Base-by-base conservation (phyloP, 1,140 invertebrate species). In the Drosophila virilis region DNA sequence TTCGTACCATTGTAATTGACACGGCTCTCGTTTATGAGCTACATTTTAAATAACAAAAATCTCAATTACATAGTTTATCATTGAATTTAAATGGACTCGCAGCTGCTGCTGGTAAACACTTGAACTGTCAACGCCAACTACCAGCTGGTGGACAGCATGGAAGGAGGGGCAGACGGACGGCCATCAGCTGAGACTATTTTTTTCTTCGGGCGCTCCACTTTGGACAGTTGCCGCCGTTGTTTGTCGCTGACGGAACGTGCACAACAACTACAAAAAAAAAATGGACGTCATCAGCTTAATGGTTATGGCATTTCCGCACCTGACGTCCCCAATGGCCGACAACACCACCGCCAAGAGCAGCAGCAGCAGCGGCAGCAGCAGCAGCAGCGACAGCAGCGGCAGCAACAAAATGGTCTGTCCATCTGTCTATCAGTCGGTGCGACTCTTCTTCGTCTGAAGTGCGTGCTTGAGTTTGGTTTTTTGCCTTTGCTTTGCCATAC, bases 391-490 rank as follows among this genome's bases (percentile, higher is more conserved):
- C 40, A 15, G 15, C 33, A 17, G 38, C 40, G 17, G n/a, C 65
- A 81, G 50, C 74, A 71, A 62, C 60, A 74, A 80, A 78, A 84
- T 77, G 67, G 74, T 62, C 17, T 57, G 66, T 70, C 58, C 58
- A 58, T 40, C 45, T 62, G 51, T 71, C 71, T 52, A 45, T 60
- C 62, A 15, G 78, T 74, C 66, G 17, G 66, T 70, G 55, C 59
- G 62, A 51, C 67, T 78, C 71, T 82, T 78, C 74, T 77, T 57
- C 76, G 83, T 88, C 72, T 86, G 79, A 86, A 86, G 82, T 83
- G 76, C 65, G 79, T 88, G 72, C 82, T 86, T 86, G 68, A 86
- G 77, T 88, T 71, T 69, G 66, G 67, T 72, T 74, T 62, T 54
- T 35, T 58, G 57, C 60, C 43, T 52, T 28, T 71, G 65, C 48